These are phyloP conservation scores for Leptothorax acervorum DNA, from an alignment of 2,888 invertebrate genomes.

Conservation along the genomic window DNA sequence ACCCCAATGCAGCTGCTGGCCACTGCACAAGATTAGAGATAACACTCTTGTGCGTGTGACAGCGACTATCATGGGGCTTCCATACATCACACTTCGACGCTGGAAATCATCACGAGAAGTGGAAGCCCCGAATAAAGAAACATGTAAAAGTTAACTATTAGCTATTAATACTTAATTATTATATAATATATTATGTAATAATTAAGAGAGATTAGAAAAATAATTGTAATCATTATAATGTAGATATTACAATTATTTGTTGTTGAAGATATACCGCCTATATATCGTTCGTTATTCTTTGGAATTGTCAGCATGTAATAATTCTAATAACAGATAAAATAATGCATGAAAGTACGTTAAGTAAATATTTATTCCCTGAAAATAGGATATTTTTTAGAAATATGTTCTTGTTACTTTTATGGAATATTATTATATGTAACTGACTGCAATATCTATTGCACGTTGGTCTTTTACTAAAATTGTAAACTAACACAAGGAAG, in stretches of 20 bases:
- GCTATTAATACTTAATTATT: too few relatives aligned
- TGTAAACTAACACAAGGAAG: neutral
- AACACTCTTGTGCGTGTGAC: conserved; percentile 99
- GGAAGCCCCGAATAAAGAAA: conserved; percentile 44
- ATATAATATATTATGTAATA: too few relatives aligned
- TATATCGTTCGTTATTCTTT: neutral
- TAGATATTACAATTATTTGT: neutral
- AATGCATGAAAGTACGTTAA: neutral
- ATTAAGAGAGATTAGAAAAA: too few relatives aligned
- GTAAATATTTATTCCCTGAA: neutral
- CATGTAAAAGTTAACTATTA: neutral
- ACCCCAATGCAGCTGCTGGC: conserved; percentile 98
- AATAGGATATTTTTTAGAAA: neutral
- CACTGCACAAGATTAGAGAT: conserved; percentile 98
- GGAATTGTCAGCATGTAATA: neutral
- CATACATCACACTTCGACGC: conserved; percentile 71
- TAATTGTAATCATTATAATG: neutral
- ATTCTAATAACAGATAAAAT: neutral
- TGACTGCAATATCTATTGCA: neutral
- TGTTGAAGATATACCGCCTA: neutral
- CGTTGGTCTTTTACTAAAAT: neutral
- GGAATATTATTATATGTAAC: neutral
- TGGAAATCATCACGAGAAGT: conserved; percentile 47
- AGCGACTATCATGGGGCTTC: conserved; percentile 97
- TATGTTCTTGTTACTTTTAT: neutral